A percentile compares a stretch with the other conserved stretches of the same genome.
These are phyloP conservation scores for Adela reaumurella DNA, from an alignment of 2,888 invertebrate genomes.

Conservation along the genomic window DNA sequence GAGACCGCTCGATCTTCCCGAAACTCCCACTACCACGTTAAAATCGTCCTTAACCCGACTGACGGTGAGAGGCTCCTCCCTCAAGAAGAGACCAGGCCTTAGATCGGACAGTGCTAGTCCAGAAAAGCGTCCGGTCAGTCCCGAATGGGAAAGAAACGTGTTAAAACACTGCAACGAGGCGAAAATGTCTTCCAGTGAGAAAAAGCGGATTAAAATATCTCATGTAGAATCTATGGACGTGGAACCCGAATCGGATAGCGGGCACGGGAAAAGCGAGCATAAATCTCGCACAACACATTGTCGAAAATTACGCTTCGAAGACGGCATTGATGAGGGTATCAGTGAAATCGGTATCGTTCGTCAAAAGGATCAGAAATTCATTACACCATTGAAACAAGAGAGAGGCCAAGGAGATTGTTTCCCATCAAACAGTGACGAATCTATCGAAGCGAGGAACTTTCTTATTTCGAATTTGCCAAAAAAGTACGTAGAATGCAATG, in stretches of 20 bases:
- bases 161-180: slow-evolving; percentile 18
- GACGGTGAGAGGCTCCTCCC: neutral
- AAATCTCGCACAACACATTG: neutral
- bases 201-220: neutral
- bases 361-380: neutral
- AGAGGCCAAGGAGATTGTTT: slow-evolving; percentile 45
- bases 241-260: neutral
- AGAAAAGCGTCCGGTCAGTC: slow-evolving; percentile 11
- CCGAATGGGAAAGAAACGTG: slow-evolving; percentile 21
- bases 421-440: slow-evolving; percentile 41
- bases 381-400: slow-evolving; percentile 39
- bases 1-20: neutral
- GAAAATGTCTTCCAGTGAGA: slow-evolving; percentile 23
- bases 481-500: slow-evolving; percentile 42
- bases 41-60: neutral
- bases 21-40: neutral
- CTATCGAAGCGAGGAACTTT: slow-evolving; percentile 31
- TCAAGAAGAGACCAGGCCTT: slow-evolving; percentile 20
- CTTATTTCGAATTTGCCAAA: slow-evolving; percentile 31
- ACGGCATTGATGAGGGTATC: neutral
- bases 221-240: neutral
- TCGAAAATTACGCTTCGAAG: neutral
- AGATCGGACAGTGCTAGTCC: slow-evolving; percentile 19
- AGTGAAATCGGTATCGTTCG: neutral
- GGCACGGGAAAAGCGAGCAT: neutral